These are phyloP conservation scores for Cathartes aura DNA, from an alignment of 2,113 vertebrate genomes.

Conservation along the genomic window DNA sequence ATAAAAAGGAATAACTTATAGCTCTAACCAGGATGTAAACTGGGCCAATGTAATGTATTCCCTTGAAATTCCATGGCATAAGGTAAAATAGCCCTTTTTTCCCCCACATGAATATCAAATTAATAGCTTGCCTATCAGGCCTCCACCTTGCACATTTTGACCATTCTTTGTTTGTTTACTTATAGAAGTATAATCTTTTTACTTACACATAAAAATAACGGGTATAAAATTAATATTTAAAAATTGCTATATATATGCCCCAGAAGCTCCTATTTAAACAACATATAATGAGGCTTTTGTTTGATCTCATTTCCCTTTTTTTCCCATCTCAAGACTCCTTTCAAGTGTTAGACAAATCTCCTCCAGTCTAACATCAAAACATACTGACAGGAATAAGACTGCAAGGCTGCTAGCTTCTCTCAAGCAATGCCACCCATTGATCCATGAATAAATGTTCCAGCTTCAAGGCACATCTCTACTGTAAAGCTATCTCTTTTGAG, in stretches of 20 bases:
- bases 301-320: constrained; percentile 25
- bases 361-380: constrained; percentile 61
- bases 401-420: constrained; percentile 58
- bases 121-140: not conserved
- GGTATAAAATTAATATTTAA: not conserved
- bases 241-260: not conserved
- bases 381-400: constrained; percentile 54
- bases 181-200: not conserved
- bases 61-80: not conserved
- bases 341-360: constrained; percentile 64
- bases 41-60: not conserved
- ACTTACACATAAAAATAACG: not conserved
- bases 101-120: not conserved
- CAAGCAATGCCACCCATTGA: constrained; percentile 65
- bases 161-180: not conserved
- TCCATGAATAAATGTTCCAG: constrained; percentile 71
- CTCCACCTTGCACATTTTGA: not conserved
- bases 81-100: not conserved
- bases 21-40: not conserved
- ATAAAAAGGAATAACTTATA: not conserved
- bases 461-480: constrained; percentile 63
- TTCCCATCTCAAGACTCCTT: constrained; percentile 6
- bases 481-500: constrained; percentile 27
- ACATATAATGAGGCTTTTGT: not conserved
- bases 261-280: not conserved